Conservation (phyloP, 2,113 vertebrate species). For the Mustelus asterias region DNA sequence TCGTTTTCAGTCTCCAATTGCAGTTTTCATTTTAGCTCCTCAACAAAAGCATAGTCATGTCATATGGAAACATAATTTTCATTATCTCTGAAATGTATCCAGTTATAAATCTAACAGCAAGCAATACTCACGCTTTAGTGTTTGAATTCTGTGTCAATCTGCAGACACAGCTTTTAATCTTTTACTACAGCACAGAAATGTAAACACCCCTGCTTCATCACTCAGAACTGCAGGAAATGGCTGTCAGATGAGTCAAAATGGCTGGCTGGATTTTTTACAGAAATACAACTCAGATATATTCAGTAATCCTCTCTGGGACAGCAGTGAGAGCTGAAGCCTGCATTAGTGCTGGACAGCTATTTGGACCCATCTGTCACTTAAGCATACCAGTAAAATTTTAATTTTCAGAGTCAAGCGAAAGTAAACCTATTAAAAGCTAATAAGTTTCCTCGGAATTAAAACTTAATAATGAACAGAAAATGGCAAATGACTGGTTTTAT, state of each 20-base stretch:
- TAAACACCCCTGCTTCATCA: background rate
- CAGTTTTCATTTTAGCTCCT: background rate
- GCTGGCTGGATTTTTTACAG: background rate
- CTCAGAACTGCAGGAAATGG: background rate
- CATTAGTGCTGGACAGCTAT: background rate
- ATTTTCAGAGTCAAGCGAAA: background rate
- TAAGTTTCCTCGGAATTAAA: background rate
- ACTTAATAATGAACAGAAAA: background rate
- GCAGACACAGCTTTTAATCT: background rate
- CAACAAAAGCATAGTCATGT: background rate
- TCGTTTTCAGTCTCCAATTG: background rate
- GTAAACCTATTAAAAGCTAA: background rate
- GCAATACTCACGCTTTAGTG: background rate
- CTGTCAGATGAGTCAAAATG: background rate
- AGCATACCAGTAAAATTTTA: background rate
- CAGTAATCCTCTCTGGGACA: slow-evolving; percentile 8
- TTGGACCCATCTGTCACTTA: background rate
- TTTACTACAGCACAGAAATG: no score
- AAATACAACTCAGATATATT: background rate
- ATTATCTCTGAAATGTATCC: background rate
- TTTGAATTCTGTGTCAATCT: background rate
- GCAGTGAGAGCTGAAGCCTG: background rate
- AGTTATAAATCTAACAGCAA: background rate
- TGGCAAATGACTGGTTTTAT: background rate
- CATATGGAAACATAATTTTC: background rate